Evolutionary conservation across 2,113 vertebrate genomes (phyloP), one percentile per base, ranked within the genome.

Genomic region (Zapus hudsonius): DNA sequence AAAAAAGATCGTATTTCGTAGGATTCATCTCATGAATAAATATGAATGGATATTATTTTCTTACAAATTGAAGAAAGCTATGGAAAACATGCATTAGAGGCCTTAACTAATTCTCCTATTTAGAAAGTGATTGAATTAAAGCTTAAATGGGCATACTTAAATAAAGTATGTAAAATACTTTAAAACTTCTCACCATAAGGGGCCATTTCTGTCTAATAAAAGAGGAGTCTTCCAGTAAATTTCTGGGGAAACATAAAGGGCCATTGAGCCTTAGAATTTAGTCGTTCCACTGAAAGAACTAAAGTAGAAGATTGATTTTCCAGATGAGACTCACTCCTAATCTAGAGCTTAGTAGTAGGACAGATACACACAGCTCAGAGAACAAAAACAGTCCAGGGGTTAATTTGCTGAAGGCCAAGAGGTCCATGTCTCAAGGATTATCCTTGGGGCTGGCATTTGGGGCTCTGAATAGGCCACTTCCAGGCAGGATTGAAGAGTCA

Each of bases 281-380:
- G 79, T 67, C 4, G 85, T 73, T 11, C 42, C 9, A 78, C 23
- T 78, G 55, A 87, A 82, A 31, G 1, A 90, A 59, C 4, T 42
- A 74, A 85, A 40, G 17, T 13, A 16, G 78, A 95, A 95, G 5
- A 84, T 76, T 16, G 84, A 9, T 78, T 87, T 94, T 94, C 36
- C n/a, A 70, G n/a, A 36, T 38, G 44, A 95, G 87, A 64, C 74
- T 72, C 42, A 87, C 5, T 15, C 22, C 23, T 78, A 44, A 31
- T 20, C 11, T 67, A 83, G 4, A 72, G 12, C 57, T 88, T 90
- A 69, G 25, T 92, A 44, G 3, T 25, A 44, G 38, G 25, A 8
- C 23, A 89, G 15, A 59, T 15, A 11, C 0, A 52, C 5, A 82
- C 1, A 47, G 33, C 8, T 79, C 27, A 76, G 22, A 73, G 1